phyloP scores from a whole-genome alignment of 1,140 invertebrate genomes.

The Drosophila tani region DNA sequence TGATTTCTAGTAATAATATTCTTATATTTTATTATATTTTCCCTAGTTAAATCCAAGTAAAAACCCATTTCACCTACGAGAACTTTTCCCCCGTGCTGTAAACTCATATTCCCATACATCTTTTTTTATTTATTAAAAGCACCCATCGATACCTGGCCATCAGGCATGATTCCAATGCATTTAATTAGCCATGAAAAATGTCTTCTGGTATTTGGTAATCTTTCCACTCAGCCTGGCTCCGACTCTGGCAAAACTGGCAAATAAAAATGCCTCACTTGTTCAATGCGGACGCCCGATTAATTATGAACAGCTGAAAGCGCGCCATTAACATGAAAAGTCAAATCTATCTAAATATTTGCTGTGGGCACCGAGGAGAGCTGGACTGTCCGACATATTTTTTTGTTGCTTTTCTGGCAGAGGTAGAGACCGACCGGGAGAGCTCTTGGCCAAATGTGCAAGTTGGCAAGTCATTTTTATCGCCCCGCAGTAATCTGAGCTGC shows the following conservation, averaged over 20 bases:
- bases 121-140: slow-evolving; percentile 4
- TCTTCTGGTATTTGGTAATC: slow-evolving; percentile 70
- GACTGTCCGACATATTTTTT: slow-evolving; percentile 45
- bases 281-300: slow-evolving; percentile 77
- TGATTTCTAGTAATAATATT: no score
- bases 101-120: not conserved
- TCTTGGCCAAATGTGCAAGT: slow-evolving; percentile 81
- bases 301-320: slow-evolving; percentile 83
- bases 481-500: slow-evolving; percentile 81
- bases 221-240: slow-evolving; percentile 11
- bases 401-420: not conserved
- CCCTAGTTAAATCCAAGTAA: no score
- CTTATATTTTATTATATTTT: no score
- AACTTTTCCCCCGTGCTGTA: not conserved
- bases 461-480: slow-evolving; percentile 83
- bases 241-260: slow-evolving; percentile 48
- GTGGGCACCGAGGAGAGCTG: slow-evolving; percentile 51
- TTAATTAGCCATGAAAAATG: slow-evolving; percentile 78
- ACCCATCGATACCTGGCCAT: slow-evolving; percentile 50
- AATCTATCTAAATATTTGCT: slow-evolving; percentile 83
- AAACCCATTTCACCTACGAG: not conserved
- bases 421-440: slow-evolving; percentile 30
- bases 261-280: slow-evolving; percentile 81
- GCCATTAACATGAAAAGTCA: slow-evolving; percentile 83
- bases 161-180: slow-evolving; percentile 59